These are phyloP conservation scores for Drosophila nigritarsus DNA, from an alignment of 2,888 invertebrate genomes.

Conservation along the genomic window DNA sequence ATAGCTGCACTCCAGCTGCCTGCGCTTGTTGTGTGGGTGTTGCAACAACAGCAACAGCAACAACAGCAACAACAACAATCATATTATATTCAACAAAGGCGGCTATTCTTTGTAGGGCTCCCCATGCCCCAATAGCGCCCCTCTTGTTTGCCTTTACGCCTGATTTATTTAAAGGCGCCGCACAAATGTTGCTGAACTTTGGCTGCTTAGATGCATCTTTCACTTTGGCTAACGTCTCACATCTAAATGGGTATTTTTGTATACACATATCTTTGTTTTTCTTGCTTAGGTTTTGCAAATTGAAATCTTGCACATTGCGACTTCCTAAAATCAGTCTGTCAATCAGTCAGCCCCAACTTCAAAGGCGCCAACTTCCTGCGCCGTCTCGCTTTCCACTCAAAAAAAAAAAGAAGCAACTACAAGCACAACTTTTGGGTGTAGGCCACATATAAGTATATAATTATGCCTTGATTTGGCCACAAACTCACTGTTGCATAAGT, in stretches of 20 bases:
- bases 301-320: conserved; percentile 36
- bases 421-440: conserved; percentile 51
- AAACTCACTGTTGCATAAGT: conserved; percentile 60
- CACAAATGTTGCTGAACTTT: conserved; percentile 79
- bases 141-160: conserved; percentile 45
- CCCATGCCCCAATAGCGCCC: conserved; percentile 9
- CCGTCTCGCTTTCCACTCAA: conserved; percentile 20
- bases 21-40: conserved; percentile 63
- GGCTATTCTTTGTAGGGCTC: conserved; percentile 67
- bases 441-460: conserved; percentile 51
- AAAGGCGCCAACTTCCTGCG: conserved; percentile 58
- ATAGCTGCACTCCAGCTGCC: conserved; percentile 75
- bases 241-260: conserved; percentile 1
- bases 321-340: conserved; percentile 54
- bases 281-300: conserved; percentile 40
- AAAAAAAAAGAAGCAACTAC: conserved; percentile 1
- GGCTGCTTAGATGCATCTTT: conserved; percentile 55
- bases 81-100: conserved; percentile 57
- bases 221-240: conserved; percentile 26
- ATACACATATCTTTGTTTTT: not conserved
- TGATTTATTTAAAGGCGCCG: conserved; percentile 77
- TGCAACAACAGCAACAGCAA: conserved; percentile 29
- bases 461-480: conserved; percentile 69
- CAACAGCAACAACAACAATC: conserved; percentile 21
- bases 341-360: conserved; percentile 48